Base-by-base conservation (phyloP, 2,113 vertebrate genomes). In the Phrynocephalus versicolor region DNA sequence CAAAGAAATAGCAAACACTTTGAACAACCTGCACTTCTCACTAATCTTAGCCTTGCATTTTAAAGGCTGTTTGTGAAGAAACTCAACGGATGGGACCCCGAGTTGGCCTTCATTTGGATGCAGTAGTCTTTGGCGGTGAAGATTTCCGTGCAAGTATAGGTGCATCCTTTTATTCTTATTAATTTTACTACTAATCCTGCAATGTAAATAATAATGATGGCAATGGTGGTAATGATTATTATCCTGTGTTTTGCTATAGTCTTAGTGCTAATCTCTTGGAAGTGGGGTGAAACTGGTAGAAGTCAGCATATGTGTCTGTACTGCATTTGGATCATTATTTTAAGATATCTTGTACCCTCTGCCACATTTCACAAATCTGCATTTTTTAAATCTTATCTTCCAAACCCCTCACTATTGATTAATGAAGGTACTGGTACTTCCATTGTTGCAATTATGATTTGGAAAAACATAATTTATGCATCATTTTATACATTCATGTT, bases 101-200 rank as follows among this genome's bases (percentile, higher is more conserved):
- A 58, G 96, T 86, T 81, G 98, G 97, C 84, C 97, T 99, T 88
- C 97, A 96, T 90, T 97, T 99, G 90, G 99, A 99, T 18, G 98
- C 96, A 13, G 97, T 98, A 1, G 97, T 99, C 91, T 99, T 99
- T 90, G 99, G 98, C 95, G 99, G 98, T 82, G 98, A 99, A 89
- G 99, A 99, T 96, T 99, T 99, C 93, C 98, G 98, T 91, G 98
- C 99, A 96, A 99, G 98, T 95, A 99, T 99, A 98, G 98, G 99
- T 99, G 94, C 84, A 82, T 83, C 84, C 75, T 84, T 91, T 55
- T 83, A 37, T 27, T 60, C 58, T 60, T 65, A 14, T 87, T 92
- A 88, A 3, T 19, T 8, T 57, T 85, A 76, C 75, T 45, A 37
- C 65, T 45, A 41, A 80, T 8, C 21, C 27, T 30, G 8, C 16